Percentiles rank a stretch among this genome's conserved stretches.
phyloP scores from a whole-genome alignment of 2,888 invertebrate species.

The Drosophila antonietae region DNA sequence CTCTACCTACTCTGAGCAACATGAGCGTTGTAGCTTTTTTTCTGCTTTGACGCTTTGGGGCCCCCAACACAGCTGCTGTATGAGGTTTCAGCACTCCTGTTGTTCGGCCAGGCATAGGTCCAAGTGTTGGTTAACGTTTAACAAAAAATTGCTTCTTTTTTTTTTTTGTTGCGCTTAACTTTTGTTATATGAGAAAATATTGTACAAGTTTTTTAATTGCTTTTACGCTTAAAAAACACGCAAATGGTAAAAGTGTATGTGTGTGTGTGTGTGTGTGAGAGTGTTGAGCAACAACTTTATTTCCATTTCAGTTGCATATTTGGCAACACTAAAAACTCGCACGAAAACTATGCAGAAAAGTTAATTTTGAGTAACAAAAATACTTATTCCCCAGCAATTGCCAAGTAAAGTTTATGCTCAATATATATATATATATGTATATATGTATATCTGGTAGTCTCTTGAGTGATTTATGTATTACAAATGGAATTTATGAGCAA shows the following conservation, averaged over 20 bases:
- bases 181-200: constrained; percentile 74
- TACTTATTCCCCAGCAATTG: constrained; percentile 7
- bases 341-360: constrained; percentile 35
- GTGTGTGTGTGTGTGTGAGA: constrained; percentile 17
- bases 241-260: constrained; percentile 26
- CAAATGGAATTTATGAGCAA: constrained; percentile 42
- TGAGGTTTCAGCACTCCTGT: constrained; percentile 10
- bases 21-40: constrained; percentile 33
- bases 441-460: background rate
- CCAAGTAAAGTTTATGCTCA: constrained; percentile 20
- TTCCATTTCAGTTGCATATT: constrained; percentile 43
- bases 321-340: constrained; percentile 23
- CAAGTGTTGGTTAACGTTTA: constrained; percentile 50
- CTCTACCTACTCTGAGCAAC: background rate
- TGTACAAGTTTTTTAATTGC: constrained; percentile 70
- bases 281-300: constrained; percentile 56
- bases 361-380: constrained; percentile 38
- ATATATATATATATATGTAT: background rate
- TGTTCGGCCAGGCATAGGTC: background rate
- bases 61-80: constrained; percentile 8
- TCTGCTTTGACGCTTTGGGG: constrained; percentile 46
- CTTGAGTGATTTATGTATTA: constrained; percentile 44
- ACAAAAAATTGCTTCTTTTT: background rate
- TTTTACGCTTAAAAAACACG: constrained; percentile 64
- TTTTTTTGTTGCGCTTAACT: constrained; percentile 44